A percentile compares a stretch with the other conserved stretches of the same genome.
Conservation (phyloP, 1,140 invertebrate species). For the Dendroctonus ponderosae region DNA sequence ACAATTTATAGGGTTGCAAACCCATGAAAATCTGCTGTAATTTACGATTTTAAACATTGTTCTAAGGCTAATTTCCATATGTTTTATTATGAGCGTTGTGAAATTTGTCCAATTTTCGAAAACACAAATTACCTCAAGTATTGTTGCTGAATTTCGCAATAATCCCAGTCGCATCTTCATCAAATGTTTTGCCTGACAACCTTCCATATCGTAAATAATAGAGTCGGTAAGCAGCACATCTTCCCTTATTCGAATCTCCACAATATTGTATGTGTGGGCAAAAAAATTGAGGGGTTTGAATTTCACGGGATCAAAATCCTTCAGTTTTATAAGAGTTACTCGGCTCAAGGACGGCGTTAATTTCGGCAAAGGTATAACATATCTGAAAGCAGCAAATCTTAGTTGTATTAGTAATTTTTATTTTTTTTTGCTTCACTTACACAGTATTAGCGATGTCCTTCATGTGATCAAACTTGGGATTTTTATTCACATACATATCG, state of each 20-base stretch:
- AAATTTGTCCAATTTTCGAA: too few relatives aligned
- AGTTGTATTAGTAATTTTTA: neutral
- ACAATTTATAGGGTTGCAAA: too few relatives aligned
- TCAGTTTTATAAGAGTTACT: slow-evolving; percentile 29
- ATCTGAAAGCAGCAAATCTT: slow-evolving; percentile 19
- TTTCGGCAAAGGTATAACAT: slow-evolving; percentile 33
- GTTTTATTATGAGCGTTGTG: too few relatives aligned
- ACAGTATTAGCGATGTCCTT: slow-evolving; percentile 7
- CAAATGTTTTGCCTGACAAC: slow-evolving; percentile 25
- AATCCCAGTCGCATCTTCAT: slow-evolving; percentile 23
- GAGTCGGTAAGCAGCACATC: slow-evolving; percentile 30
- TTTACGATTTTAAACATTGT: too few relatives aligned
- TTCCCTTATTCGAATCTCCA: slow-evolving; percentile 34
- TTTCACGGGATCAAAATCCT: slow-evolving; percentile 22
- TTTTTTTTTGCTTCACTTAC: slow-evolving; percentile 2
- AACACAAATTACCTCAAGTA: slow-evolving; percentile 34
- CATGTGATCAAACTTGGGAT: slow-evolving; percentile 28
- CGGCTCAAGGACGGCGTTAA: slow-evolving; percentile 27
- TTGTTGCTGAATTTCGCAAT: slow-evolving; percentile 26
- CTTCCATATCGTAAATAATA: slow-evolving; percentile 34
- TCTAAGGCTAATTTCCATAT: too few relatives aligned
- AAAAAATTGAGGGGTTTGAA: slow-evolving; percentile 32
- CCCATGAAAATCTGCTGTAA: too few relatives aligned
- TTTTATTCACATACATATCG: slow-evolving; percentile 25
- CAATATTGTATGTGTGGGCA: slow-evolving; percentile 32